Base-by-base conservation (phyloP, 2,888 invertebrate species). In the Bugula neritina region DNA sequence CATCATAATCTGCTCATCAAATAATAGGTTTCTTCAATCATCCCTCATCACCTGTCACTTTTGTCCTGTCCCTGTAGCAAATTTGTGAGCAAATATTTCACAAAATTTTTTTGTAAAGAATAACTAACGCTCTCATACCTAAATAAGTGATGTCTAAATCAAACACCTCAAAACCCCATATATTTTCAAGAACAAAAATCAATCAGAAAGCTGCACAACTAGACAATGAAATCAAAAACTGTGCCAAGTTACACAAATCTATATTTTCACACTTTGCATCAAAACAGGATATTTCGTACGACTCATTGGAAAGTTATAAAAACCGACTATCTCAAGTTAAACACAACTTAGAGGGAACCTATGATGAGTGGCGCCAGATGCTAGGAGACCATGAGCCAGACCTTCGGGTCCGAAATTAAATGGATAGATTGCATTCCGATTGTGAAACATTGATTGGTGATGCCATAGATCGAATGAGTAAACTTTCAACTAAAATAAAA, bases 201-300 rank as follows among this genome's bases (percentile, higher is more conserved):
- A 57, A 57, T 21, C 23, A 10, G 5, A 57, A 57, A 57, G 5
- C n/a, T 57, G 57, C 5, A 25, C 23, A 57, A 27, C 23, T 57
- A 57, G 23, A 57, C 3, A 57, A 57, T 13, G 57, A 57, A 27
- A n/a, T n/a, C n/a, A 23, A 57, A 57, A 57, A 57, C 57, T 57
- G 57, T 27, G 5, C 23, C 23, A n/a, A 3, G 27, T 23, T 57
- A 10, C 27, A 25, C 57, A 5, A 57, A 57, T 25, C 57, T 17
- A 57, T 57, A 57, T 27, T 25, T 27, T 57, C 57, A 5, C 13
- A 57, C 3, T 57, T 57, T 57, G 5, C 27, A 57, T 57, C 57
- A 25, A 27, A 57, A 57, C 5, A 5, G 23, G 57, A 57, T 5
- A 21, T 57, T 57, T 57, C 57, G 3, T 57, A 57, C 23, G 57